Base-by-base conservation (phyloP, 1,140 invertebrate genomes). In the Musca domestica region DNA sequence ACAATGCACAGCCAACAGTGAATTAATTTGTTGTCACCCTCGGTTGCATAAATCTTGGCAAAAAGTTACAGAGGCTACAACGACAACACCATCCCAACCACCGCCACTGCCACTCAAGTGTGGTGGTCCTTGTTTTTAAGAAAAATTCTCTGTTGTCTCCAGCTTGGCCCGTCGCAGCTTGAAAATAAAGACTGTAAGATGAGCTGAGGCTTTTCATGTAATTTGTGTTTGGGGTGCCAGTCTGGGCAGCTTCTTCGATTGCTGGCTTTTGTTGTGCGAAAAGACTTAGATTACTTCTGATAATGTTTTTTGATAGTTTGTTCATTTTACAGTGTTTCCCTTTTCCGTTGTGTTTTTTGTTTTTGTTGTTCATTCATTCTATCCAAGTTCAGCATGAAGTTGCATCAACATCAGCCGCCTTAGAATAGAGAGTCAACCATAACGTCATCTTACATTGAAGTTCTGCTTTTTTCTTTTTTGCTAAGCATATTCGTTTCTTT, bases 11-110 rank as follows among this genome's bases (percentile, higher is more conserved):
- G 48, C 22, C 34, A 47, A 48, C 48, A 46, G 23, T 70, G 69
- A 70, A 70, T 70, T 70, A 70, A 70, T 70, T 70, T 70, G 69
- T 70, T 70, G 69, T 70, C 69, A 70, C 69, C 69, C 65, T 41
- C 46, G 65, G 66, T 51, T 52, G 69, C 69, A 70, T 70, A 70
- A 70, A 64, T 70, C 69, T 70, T 41, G 6, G 34, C 34, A 41
- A 41, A 41, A 41, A 41, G 6, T 41, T 41, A 41, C 34, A 41
- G 34, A 41, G 34, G 34, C 34, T 41, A 41, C 34, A 41, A 41
- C 34, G 34, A 5, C 34, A 41, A 41, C 34, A 41, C 34, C 34
- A 41, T 5, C 34, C 27, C 27, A 30, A 41, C 4, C 34, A 10
- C 34, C 34, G 12, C 34, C 10, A 12, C 10, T 2, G 10, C 2